Percentiles rank a stretch among this genome's conserved stretches.
Conservation (phyloP, 2,113 vertebrate genomes). For the Tamias sibiricus region DNA sequence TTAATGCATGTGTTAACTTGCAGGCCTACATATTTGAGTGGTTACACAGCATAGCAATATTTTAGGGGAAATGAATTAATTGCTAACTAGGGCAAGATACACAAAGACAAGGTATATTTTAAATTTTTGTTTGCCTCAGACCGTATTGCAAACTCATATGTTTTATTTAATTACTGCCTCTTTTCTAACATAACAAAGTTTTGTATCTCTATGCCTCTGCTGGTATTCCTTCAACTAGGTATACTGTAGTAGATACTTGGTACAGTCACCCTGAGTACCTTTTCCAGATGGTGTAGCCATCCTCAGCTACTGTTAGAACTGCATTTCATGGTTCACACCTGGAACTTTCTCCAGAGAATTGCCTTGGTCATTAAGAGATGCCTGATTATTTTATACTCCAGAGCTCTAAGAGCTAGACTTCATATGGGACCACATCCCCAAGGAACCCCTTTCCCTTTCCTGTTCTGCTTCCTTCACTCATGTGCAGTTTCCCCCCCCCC, state of each 20-base stretch:
- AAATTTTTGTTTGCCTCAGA: background rate
- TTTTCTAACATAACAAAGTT: background rate
- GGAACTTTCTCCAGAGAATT: background rate
- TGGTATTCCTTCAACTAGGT: background rate
- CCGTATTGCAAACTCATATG: background rate
- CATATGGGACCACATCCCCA: background rate
- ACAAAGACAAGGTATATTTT: background rate
- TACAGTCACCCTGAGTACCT: background rate
- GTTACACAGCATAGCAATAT: background rate
- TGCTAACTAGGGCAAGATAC: background rate
- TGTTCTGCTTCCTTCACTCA: background rate
- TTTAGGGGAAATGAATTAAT: background rate
- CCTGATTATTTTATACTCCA: background rate
- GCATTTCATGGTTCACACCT: background rate
- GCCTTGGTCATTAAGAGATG: background rate
- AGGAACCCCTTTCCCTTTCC: background rate
- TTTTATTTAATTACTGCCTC: background rate
- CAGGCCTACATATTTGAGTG: background rate
- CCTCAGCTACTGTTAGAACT: background rate
- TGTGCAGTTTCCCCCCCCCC: background rate
- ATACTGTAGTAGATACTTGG: background rate
- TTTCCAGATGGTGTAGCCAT: too few relatives aligned
- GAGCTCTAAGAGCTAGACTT: background rate
- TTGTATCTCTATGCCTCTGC: background rate
- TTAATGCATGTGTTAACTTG: background rate